Evolutionary conservation across 1,140 invertebrate genomes (phyloP), one percentile per base, ranked within the genome.

Genomic region (Penaeus vannamei): DNA sequence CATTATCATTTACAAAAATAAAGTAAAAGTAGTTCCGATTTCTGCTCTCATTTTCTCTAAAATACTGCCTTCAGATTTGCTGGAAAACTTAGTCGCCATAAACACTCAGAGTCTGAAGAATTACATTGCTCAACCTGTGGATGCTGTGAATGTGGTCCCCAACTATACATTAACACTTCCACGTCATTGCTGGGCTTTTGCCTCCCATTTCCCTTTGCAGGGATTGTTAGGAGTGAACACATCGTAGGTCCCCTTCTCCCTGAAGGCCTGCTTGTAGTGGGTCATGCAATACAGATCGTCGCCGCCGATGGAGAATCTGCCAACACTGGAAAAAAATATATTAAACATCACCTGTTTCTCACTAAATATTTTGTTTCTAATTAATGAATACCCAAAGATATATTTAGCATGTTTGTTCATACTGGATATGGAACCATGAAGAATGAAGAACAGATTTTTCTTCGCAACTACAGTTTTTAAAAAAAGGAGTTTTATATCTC

Each of bases 161-260:
- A 53, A 53, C 53, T 53, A 53, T 53, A 53, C 53, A 53, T 53
- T 53, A 53, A 53, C 10, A 53, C 53, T 53, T 53, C 53, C 53
- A 53, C 53, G 14, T 53, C 53, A 53, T 53, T 53, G 53, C 53
- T 53, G 53, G 53, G 53, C 53, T 53, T 90, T 90, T 29, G 46
- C 36, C 66, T 86, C 79, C 89, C 89, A 90, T 76, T 90, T 90
- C 17, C 89, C 89, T 62, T 90, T 90, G 69, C 64, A 61, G 20
- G 87, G 87, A 72, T 89, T 89, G 42, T 89, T 76, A 17, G 87
- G 87, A 26, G 85, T 87, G 85, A 90, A 90, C 42, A 86, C 96
- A 91, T 97, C 96, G 92, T 97, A 97, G 93, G 97, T 97, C 64
- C 96, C 96, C 93, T 96, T 96, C n/a, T 95, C 94, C 92, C 96